Evolutionary conservation across 2,113 vertebrate genomes (phyloP).

Genomic region (Cnemophilus loriae): DNA sequence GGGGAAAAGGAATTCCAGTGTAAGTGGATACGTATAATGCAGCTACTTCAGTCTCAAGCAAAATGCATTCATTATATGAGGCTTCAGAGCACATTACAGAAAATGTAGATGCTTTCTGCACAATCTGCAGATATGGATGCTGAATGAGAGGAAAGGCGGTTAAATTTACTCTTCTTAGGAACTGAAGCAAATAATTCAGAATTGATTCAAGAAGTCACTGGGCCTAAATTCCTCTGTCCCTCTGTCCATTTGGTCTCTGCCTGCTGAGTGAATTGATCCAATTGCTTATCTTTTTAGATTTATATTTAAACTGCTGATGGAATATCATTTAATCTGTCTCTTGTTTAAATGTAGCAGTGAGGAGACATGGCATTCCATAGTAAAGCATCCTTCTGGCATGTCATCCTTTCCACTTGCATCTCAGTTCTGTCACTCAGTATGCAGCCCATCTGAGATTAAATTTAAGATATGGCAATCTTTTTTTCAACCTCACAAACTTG

Average conservation of each 20-base stretch:
- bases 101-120: background rate
- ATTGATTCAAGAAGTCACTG: background rate
- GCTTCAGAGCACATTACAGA: background rate
- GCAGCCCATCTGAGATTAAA: background rate
- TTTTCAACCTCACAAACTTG: background rate
- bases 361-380: background rate
- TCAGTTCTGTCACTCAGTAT: background rate
- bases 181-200: background rate
- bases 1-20: background rate
- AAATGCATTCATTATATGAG: background rate
- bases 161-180: background rate
- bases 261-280: background rate
- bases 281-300: background rate
- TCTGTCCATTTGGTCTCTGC: background rate
- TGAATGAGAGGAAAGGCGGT: background rate
- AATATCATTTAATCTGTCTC: background rate
- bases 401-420: background rate
- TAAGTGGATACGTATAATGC: background rate
- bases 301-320: background rate
- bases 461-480: background rate
- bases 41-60: background rate
- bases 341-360: background rate
- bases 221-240: background rate
- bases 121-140: background rate
- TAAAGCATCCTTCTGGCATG: background rate